These are phyloP conservation scores for Protomyctophum bolini DNA, from an alignment of 2,113 vertebrate genomes.

Conservation along the genomic window DNA sequence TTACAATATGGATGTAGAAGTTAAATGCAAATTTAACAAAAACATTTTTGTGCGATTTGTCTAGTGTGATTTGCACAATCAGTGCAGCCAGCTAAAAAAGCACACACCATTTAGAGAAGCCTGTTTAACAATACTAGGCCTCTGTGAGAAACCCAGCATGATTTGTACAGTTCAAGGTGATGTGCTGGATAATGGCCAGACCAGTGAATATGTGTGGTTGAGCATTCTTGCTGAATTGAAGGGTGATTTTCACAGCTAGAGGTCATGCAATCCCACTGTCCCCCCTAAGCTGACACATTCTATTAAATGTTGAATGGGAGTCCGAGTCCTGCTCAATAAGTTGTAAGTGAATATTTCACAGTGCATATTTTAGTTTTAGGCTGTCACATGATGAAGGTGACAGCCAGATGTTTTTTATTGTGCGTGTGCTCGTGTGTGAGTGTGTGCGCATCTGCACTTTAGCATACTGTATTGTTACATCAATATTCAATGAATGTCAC, in stretches of 20 bases:
- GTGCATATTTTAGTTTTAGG: conserved; percentile 23
- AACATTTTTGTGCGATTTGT: too few species aligned
- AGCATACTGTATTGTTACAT: conserved; percentile 49
- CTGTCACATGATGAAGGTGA: conserved; percentile 1
- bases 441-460: conserved; percentile 31
- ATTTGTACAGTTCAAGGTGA: not conserved
- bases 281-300: not conserved
- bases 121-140: not conserved
- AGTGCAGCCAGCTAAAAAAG: not conserved
- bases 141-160: not conserved
- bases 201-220: too few species aligned
- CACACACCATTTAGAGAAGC: not conserved
- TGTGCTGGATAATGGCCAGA: too few species aligned
- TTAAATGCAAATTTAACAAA: too few species aligned
- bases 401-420: too few species aligned
- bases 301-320: conserved; percentile 26
- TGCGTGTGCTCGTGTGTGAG: not conserved
- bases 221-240: too few species aligned
- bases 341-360: conserved; percentile 14
- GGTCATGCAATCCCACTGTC: too few species aligned
- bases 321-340: not conserved
- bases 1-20: too few species aligned
- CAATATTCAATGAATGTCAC: not conserved
- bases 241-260: too few species aligned
- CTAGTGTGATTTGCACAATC: too few species aligned